These are phyloP conservation scores for Cryptus armator DNA, from an alignment of 2,888 invertebrate species.

Conservation along the genomic window DNA sequence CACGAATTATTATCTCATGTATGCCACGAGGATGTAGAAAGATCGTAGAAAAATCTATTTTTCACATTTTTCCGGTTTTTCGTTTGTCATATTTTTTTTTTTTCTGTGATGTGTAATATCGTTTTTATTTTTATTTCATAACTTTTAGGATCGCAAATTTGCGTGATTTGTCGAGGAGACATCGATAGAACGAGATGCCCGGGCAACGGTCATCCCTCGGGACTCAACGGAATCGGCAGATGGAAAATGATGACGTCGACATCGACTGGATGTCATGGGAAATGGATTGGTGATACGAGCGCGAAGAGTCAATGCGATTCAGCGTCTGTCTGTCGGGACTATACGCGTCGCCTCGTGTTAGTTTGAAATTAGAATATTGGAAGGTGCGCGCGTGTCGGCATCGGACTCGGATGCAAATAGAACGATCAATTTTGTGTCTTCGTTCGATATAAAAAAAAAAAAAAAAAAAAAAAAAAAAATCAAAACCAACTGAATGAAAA, in stretches of 20 bases:
- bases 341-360: slow-evolving; percentile 67
- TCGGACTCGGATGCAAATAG: slow-evolving; percentile 19
- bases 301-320: slow-evolving; percentile 72
- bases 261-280: slow-evolving; percentile 76
- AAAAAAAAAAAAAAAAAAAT: neutral
- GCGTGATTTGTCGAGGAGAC: slow-evolving; percentile 72
- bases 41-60: neutral
- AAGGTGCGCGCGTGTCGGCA: slow-evolving; percentile 16
- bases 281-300: slow-evolving; percentile 76
- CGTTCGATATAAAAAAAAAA: neutral
- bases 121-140: slow-evolving; percentile 12
- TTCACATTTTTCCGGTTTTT: neutral
- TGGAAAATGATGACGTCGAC: slow-evolving; percentile 72
- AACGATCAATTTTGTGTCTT: slow-evolving; percentile 33
- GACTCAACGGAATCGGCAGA: slow-evolving; percentile 74
- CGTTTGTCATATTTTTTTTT: neutral
- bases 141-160: slow-evolving; percentile 73
- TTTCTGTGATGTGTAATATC: neutral
- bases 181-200: slow-evolving; percentile 63
- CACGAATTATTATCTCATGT: neutral
- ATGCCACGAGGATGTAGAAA: neutral
- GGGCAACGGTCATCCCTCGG: slow-evolving; percentile 63
- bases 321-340: slow-evolving; percentile 60
- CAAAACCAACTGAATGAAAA: neutral
- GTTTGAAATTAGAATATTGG: slow-evolving; percentile 69